Base-by-base conservation (phyloP, 2,113 vertebrate species). In the Tachuris rubrigastra region DNA sequence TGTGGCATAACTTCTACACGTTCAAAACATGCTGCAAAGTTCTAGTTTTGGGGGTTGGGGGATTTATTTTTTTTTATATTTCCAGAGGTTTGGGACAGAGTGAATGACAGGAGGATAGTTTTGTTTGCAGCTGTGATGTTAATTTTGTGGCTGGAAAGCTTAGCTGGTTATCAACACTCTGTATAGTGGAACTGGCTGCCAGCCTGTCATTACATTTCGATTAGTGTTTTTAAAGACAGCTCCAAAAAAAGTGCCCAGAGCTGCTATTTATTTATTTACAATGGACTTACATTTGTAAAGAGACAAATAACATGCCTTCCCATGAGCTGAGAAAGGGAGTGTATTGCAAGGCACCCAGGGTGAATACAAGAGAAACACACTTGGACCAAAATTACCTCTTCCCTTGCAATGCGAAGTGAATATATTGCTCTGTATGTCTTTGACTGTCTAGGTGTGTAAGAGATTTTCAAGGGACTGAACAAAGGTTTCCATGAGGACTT, bases 181-280 rank as follows among this genome's bases (percentile, higher is more conserved):
- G 68, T 86, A 79, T 68, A 62, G 93, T 17, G 21, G 69, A 90
- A 68, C 76, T 93, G 90, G 41, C 92, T 94, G 95, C 85, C 85
- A 96, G 92, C 56, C 76, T 96, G 88, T 89, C 96, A 94, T 96
- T 96, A 93, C 69, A 78, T 94, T 96, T 96, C 9, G 80, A 94
- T 96, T 93, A 93, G 88, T 90, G 88, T 85, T 94, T 86, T 96
- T 92, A 89, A 89, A 90, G 83, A 95, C 33, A 63, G 23, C 27
- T 93, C 76, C n/a, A 90, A 90, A 95, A 95, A 91, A 83, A 67
- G 67, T 78, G 80, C 90, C 92, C 73, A 86, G 86, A 89, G 83
- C 83, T 88, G 72, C 85, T 94, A 88, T 90, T 96, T 93, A 85
- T 91, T 91, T 95, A 95, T 94, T 93, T 90, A 84, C 86, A 90